Percentiles rank a stretch among this genome's conserved stretches.
These are phyloP conservation scores for Calycopis cecrops DNA, from an alignment of 1,140 invertebrate species.

Conservation along the genomic window DNA sequence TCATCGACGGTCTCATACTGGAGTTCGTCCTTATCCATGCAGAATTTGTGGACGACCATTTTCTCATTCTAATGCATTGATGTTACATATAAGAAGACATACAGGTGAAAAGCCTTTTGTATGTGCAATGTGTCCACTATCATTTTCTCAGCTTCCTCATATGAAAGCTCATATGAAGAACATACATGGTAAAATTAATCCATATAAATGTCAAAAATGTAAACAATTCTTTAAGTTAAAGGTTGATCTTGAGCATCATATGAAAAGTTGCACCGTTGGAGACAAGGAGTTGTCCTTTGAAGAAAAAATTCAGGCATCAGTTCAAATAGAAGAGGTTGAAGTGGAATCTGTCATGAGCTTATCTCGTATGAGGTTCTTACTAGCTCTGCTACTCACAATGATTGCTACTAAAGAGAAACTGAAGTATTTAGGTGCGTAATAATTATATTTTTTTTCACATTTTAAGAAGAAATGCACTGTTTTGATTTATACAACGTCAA, in stretches of 20 bases:
- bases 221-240: conserved; percentile 86
- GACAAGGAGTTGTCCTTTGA: conserved; percentile 34
- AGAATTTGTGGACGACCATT: conserved; percentile 87
- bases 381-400: conserved; percentile 86
- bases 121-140: conserved; percentile 81
- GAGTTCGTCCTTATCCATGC: conserved; percentile 88
- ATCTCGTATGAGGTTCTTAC: conserved; percentile 84
- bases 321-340: conserved; percentile 44
- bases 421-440: conserved; percentile 82
- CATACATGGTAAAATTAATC: conserved; percentile 84
- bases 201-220: conserved; percentile 83
- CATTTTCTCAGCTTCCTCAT: conserved; percentile 86
- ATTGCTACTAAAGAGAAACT: conserved; percentile 86
- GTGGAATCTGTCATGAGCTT: conserved; percentile 78
- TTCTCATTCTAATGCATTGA: conserved; percentile 88
- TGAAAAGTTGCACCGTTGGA: conserved; percentile 66
- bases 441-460: conserved; percentile 31
- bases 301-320: conserved; percentile 46
- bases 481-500: conserved; percentile 44
- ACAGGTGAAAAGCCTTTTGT: conserved; percentile 88
- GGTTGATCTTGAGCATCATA: conserved; percentile 80
- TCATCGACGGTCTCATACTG: conserved; percentile 93
- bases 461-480: conserved; percentile 47
- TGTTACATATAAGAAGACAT: conserved; percentile 83
- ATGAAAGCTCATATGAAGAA: conserved; percentile 89